Conservation (phyloP, 2,888 invertebrate species). For the Folsomia manolachei region DNA sequence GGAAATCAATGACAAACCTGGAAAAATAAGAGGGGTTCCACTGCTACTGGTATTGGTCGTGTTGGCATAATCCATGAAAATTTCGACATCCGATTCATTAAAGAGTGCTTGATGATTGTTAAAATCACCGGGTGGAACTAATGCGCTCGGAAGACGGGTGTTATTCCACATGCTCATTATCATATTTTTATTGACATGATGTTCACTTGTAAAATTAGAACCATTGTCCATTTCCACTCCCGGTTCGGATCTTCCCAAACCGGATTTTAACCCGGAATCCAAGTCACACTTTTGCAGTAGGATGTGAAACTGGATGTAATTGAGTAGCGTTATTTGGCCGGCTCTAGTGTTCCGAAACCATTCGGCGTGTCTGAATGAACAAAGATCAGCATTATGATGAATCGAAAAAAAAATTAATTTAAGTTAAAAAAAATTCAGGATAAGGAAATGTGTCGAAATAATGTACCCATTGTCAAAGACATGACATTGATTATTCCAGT, state of each 20-base stretch:
- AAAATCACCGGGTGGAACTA: background rate
- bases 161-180: background rate
- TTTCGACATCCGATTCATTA: constrained; percentile 11
- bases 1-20: constrained; percentile 6
- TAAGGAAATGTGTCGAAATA: no score
- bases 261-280: constrained; percentile 12
- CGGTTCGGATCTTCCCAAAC: background rate
- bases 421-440: no score
- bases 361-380: constrained; percentile 37
- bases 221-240: background rate
- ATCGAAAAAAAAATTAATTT: no score
- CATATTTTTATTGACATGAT: constrained; percentile 8
- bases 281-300: constrained; percentile 41
- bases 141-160: background rate
- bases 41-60: background rate
- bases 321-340: constrained; percentile 32
- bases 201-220: background rate
- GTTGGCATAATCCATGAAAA: constrained; percentile 8
- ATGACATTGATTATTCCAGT: constrained; percentile 34
- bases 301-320: constrained; percentile 45
- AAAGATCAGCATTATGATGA: no score
- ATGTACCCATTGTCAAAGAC: constrained; percentile 41
- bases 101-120: background rate
- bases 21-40: constrained; percentile 16
- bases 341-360: constrained; percentile 39